Conservation (phyloP, 2,888 invertebrate species). For the Oxyteleia sp. region DNA sequence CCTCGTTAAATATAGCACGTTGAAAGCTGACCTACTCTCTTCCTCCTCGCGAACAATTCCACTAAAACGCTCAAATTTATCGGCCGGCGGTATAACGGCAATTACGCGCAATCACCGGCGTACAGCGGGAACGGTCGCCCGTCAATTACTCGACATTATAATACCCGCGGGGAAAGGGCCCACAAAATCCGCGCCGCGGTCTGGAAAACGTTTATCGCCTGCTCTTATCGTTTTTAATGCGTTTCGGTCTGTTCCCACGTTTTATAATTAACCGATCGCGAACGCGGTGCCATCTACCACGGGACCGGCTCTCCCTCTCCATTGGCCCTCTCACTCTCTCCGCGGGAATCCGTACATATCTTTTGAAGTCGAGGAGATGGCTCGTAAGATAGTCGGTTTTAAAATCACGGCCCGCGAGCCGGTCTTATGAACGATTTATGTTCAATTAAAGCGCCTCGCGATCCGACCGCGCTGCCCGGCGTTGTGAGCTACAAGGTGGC, state of each 20-base stretch:
- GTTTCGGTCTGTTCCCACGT: slow-evolving; percentile 56
- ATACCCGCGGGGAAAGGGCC: neutral
- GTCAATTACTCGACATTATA: slow-evolving; percentile 53
- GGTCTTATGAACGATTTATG: no score
- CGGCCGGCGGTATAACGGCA: slow-evolving; percentile 35
- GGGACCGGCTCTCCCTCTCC: slow-evolving; percentile 30
- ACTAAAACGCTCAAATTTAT: slow-evolving; percentile 52
- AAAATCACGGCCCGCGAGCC: no score
- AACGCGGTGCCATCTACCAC: slow-evolving; percentile 62
- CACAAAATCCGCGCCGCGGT: slow-evolving; percentile 11
- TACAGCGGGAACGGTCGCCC: slow-evolving; percentile 14
- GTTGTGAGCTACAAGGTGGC: no score
- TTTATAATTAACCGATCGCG: slow-evolving; percentile 72
- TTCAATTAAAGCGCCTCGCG: no score
- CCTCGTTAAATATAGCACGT: slow-evolving; percentile 44
- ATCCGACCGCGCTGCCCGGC: no score
- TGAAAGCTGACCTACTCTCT: slow-evolving; percentile 48
- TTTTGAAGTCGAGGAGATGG: no score
- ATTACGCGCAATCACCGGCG: slow-evolving; percentile 24
- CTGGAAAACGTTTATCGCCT: slow-evolving; percentile 42
- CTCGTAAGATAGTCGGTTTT: no score
- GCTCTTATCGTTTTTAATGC: slow-evolving; percentile 33
- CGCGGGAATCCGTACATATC: slow-evolving; percentile 65
- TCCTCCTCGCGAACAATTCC: slow-evolving; percentile 37
- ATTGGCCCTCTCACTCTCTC: slow-evolving; percentile 32